A percentile compares a stretch with the other conserved stretches of the same genome.
Evolutionary conservation across 2,888 invertebrate genomes (phyloP).

Genomic region (Torymus aiolomorphi): DNA sequence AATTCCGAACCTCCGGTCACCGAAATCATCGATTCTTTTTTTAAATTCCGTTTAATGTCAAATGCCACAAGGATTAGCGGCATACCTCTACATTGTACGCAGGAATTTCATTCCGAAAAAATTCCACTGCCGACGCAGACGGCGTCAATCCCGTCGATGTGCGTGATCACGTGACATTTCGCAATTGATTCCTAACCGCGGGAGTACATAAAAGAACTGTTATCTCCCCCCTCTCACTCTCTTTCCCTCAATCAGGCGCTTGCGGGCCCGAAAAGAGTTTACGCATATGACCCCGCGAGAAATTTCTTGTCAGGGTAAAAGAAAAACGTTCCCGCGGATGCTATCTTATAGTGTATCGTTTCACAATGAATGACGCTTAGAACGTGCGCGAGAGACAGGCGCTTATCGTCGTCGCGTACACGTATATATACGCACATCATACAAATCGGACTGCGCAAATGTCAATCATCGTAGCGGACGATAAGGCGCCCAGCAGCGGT

Average conservation of each 20-base stretch:
- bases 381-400: too few relatives aligned
- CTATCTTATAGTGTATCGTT: conserved; percentile 8
- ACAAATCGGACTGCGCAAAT: conserved; percentile 34
- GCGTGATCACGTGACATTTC: neutral
- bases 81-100: too few relatives aligned
- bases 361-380: conserved; percentile 22
- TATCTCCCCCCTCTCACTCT: too few relatives aligned
- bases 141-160: too few relatives aligned
- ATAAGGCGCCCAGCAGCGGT: neutral
- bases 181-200: neutral
- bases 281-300: too few relatives aligned
- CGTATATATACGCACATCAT: neutral
- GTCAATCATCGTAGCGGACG: conserved; percentile 18
- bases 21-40: too few relatives aligned
- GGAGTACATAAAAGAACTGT: neutral
- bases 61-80: too few relatives aligned
- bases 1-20: neutral
- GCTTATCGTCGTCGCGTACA: neutral
- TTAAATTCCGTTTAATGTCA: too few relatives aligned
- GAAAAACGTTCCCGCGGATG: neutral
- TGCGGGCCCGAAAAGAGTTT: too few relatives aligned
- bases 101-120: too few relatives aligned
- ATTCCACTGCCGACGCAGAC: too few relatives aligned
- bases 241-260: too few relatives aligned
- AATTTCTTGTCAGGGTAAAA: neutral